Base-by-base conservation (phyloP, 2,888 invertebrate species). In the Masnerella sp. region DNA sequence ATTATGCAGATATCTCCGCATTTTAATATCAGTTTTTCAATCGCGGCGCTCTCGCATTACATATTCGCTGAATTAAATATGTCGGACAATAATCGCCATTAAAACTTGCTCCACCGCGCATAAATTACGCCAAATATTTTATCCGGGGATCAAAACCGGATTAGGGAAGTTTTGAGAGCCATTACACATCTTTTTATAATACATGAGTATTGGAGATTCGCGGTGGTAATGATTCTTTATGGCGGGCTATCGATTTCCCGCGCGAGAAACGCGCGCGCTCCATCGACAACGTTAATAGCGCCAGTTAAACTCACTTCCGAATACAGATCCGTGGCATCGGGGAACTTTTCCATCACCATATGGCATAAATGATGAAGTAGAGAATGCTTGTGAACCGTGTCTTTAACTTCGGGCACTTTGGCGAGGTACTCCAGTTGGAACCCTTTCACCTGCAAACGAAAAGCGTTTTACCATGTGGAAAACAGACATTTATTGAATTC, bases 301-400 rank as follows among this genome's bases (percentile, higher is more conserved):
- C 17, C 40, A 42, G 34, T 38, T 32, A 14, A 58, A 85, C 86
- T 88, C 88, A 96, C 96, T 91, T 98, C 99, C 47, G 98, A 98
- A 88, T 99, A 99, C 77, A 99, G 92, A 90, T 99, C 99, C 12
- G 96, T 94, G 14, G 96, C 96, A 79, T 98, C 97, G 0, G 96
- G 95, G 88, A 95, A 97, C 87, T 97, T 95, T 84, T 99, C 98
- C 90, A 98, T 95, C 74, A 99, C 97, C 91, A 98, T 96, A 88
- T 96, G 95, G 87, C 98, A 98, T 77, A 99, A 91, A 88, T 99
- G 99, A 88, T 99, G 97, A 71, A 99, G 90, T 71, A 99, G 89
- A 4, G 99, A 97, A 89, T 99, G 98, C 88, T 99, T 99, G 88
- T 99, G 97, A 34, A 99, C 98, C 0, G 99, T 99, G 88, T 99